These are phyloP conservation scores for Parasteatoda tepidariorum DNA, from an alignment of 1,140 invertebrate species.

Conservation along the genomic window DNA sequence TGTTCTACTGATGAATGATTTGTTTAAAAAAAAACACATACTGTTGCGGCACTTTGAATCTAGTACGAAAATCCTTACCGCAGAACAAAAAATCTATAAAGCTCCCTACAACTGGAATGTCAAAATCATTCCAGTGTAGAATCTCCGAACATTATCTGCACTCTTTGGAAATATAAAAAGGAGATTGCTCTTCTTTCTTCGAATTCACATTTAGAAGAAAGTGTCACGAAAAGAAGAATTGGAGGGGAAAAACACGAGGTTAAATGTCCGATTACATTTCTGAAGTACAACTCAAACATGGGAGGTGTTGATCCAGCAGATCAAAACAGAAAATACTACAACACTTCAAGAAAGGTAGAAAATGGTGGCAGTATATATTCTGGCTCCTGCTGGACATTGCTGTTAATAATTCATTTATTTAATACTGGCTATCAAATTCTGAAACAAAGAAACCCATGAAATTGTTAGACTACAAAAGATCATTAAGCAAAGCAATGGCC, in stretches of 20 bases:
- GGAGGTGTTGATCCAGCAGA: too few species aligned
- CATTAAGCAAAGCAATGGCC: too few species aligned
- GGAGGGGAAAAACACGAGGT: neutral
- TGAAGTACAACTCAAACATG: neutral
- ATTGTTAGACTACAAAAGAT: too few species aligned
- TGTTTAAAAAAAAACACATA: neutral
- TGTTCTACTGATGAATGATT: neutral
- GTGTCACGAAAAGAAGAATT: neutral
- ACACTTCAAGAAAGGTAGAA: too few species aligned
- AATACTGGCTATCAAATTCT: too few species aligned
- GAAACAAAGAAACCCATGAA: too few species aligned
- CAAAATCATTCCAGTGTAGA: neutral
- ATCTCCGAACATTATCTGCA: neutral
- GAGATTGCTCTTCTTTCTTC: neutral
- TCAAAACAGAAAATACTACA: too few species aligned
- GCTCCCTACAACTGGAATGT: too few species aligned
- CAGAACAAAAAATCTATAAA: neutral
- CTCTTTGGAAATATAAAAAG: neutral
- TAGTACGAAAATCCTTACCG: neutral
- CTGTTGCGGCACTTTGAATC: neutral
- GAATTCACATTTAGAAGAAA: neutral
- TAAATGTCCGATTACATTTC: neutral
- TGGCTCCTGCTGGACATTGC: too few species aligned
- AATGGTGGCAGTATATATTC: too few species aligned
- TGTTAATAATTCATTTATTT: too few species aligned